Conservation (phyloP, 2,113 vertebrate species). For the Phalacrocorax carbo region DNA sequence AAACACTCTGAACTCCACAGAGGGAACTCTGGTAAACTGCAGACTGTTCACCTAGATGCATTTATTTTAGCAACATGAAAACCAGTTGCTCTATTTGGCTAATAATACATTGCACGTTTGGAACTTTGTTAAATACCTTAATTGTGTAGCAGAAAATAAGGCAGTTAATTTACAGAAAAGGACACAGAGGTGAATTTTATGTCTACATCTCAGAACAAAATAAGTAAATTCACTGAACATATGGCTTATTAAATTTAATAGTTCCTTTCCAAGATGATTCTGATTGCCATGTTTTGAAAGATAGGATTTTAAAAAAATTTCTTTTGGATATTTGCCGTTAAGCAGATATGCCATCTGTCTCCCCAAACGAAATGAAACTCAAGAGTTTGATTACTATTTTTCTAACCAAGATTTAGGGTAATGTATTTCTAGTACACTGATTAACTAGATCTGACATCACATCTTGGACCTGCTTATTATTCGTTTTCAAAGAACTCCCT, state of each 20-base stretch:
- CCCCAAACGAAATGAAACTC: conserved; percentile 68
- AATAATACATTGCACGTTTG: conserved; percentile 55
- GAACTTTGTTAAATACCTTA: conserved; percentile 66
- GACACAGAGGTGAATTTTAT: conserved; percentile 55
- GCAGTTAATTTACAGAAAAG: conserved; percentile 61
- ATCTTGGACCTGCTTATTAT: conserved; percentile 43
- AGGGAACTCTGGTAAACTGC: conserved; percentile 63
- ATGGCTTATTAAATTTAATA: conserved; percentile 83
- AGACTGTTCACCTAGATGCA: conserved; percentile 65
- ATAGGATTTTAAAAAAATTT: conserved; percentile 64
- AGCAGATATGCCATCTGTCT: conserved; percentile 80
- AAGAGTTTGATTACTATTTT: conserved; percentile 79
- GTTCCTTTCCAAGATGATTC: conserved; percentile 79
- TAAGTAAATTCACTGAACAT: conserved; percentile 78
- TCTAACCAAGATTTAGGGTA: conserved; percentile 70
- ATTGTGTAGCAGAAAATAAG: conserved; percentile 55
- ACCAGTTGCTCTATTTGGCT: conserved; percentile 34
- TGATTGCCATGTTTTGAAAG: conserved; percentile 81
- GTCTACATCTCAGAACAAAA: conserved; percentile 67
- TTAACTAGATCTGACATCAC: conserved; percentile 69
- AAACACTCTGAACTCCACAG: conserved; percentile 59
- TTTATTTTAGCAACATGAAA: conserved; percentile 53
- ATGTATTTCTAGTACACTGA: conserved; percentile 66
- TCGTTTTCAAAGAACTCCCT: conserved; percentile 13
- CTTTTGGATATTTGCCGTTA: conserved; percentile 80